A percentile compares a stretch with the other conserved stretches of the same genome.
These are phyloP conservation scores for Lomographa bimaculata DNA, from an alignment of 2,888 invertebrate species.

Conservation along the genomic window DNA sequence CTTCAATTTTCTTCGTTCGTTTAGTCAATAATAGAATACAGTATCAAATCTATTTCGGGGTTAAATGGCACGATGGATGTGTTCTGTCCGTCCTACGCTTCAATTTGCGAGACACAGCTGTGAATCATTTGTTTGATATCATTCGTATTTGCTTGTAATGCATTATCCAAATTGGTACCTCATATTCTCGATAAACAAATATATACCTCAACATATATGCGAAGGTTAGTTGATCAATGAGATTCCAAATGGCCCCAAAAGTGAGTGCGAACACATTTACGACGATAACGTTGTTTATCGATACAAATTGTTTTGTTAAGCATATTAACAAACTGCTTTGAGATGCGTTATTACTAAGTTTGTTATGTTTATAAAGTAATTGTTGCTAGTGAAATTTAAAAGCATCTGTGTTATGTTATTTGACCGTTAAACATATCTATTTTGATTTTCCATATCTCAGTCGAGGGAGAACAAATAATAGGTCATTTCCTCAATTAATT, in stretches of 20 bases:
- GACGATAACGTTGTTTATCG: constrained; percentile 16
- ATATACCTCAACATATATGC: no score
- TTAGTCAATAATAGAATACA: constrained; percentile 6
- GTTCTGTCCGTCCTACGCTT: constrained; percentile 16
- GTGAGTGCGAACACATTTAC: constrained; percentile 28
- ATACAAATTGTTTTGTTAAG: no score
- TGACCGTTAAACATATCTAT: no score
- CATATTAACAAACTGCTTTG: background rate
- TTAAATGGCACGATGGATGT: constrained; percentile 12
- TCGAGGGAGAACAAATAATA: constrained; percentile 43
- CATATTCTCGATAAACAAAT: constrained; percentile 20
- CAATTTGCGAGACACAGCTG: constrained; percentile 12
- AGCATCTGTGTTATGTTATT: no score
- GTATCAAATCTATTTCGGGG: constrained; percentile 13
- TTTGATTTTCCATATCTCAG: constrained; percentile 31
- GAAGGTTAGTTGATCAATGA: constrained; percentile 29
- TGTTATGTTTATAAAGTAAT: no score
- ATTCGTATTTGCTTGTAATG: constrained; percentile 9
- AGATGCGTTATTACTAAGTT: no score
- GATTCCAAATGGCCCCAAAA: constrained; percentile 24
- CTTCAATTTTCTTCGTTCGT: constrained; percentile 8
- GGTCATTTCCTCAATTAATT: constrained; percentile 71
- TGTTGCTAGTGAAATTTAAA: no score
- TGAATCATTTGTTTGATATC: constrained; percentile 18
- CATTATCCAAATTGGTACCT: constrained; percentile 12